phyloP scores from a whole-genome alignment of 2,113 vertebrate genomes.

The Saguinus midas region DNA sequence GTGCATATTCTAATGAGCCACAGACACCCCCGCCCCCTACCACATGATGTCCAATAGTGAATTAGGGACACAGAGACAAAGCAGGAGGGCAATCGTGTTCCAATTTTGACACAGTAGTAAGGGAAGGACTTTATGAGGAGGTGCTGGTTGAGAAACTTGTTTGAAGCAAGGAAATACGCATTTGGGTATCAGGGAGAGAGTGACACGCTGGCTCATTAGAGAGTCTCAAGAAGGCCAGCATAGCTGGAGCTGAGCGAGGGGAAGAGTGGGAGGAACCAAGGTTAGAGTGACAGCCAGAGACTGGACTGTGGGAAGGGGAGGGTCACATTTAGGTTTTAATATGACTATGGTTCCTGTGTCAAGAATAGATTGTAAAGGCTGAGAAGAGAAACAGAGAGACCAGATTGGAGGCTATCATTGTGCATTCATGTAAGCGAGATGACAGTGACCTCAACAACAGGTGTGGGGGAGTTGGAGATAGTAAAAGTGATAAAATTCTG shows the following conservation, averaged over 20 bases:
- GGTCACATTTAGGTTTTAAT: not conserved
- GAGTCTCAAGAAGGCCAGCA: not conserved
- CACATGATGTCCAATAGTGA: rapidly evolving
- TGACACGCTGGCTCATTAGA: not conserved
- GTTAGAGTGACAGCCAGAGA: not conserved
- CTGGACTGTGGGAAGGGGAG: not conserved
- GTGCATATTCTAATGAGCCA: not conserved
- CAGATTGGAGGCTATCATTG: rapidly evolving
- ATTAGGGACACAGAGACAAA: not conserved
- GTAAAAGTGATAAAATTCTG: not conserved
- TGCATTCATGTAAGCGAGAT: not conserved
- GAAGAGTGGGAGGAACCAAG: not conserved
- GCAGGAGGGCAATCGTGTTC: rapidly evolving
- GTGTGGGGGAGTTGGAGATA: too few relatives aligned
- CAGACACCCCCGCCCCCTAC: too few relatives aligned
- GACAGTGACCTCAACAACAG: rapidly evolving
- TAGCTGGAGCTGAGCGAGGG: not conserved
- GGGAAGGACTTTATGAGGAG: not conserved
- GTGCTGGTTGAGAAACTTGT: not conserved
- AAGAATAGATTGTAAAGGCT: not conserved
- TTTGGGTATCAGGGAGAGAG: not conserved
- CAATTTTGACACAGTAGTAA: not conserved
- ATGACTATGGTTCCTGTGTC: not conserved
- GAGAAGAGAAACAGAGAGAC: not conserved
- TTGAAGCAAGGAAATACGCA: not conserved